Evolutionary conservation across 2,113 vertebrate genomes (phyloP), one percentile per base, ranked within the genome.

Genomic region (Gymnarchus niloticus): DNA sequence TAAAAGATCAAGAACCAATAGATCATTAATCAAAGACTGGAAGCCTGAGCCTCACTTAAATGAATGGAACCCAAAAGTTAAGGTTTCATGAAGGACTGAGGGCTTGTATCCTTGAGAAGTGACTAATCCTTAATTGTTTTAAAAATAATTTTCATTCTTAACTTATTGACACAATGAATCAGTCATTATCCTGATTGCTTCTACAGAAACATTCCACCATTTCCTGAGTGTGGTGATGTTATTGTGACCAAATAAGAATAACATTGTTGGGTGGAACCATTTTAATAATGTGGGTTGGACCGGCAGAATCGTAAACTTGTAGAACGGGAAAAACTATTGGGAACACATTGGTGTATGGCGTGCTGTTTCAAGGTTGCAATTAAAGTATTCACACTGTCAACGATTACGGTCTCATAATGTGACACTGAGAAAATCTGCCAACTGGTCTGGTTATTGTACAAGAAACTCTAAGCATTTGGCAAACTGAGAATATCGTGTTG

Each of bases 381-480:
- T n/a, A n/a, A n/a, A n/a, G n/a, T n/a, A n/a, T n/a, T n/a, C n/a
- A n/a, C n/a, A n/a, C n/a, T n/a, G n/a, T n/a, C n/a, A n/a, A n/a
- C n/a, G n/a, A n/a, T n/a, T n/a, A n/a, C n/a, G n/a, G n/a, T n/a
- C n/a, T n/a, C n/a, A n/a, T n/a, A n/a, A n/a, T n/a, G n/a, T n/a
- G n/a, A n/a, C n/a, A n/a, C n/a, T n/a, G n/a, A 48, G 41, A 78
- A 48, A 78, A 78, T 78, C 44, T 78, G 76, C 76, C 76, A 78
- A 78, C 21, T 78, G 76, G 76, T 48, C 17, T 23, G 1, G 37
- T 78, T 78, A n/a, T n/a, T 78, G 76, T 78, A 14, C 21, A 48
- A 76, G 37, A 23, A 46, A 41, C 76, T 46, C 44, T 48, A 44
- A 78, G 44, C 44, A 48, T 78, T 78, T 78, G 76, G 76, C 76